Base-by-base conservation (phyloP, 2,113 vertebrate genomes). In the Sander lucioperca region DNA sequence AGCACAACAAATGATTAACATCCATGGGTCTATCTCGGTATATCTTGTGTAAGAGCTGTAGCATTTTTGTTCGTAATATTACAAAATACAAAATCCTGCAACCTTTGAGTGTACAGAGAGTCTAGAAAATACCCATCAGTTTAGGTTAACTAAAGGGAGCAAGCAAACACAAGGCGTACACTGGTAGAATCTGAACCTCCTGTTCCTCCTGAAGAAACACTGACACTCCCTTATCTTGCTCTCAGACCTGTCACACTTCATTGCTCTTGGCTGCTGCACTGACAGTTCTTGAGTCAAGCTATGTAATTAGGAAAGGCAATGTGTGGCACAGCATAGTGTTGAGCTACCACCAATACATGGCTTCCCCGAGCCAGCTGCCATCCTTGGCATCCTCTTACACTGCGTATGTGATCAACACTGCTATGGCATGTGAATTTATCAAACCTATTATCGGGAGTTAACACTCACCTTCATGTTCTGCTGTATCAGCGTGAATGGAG, bases 401-500 rank as follows among this genome's bases (percentile, higher is more conserved):
- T 73, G 59, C 62, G 33, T 15, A 9, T 58, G 45, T 79, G 59
- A 62, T 67, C 36, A 23, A 18, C 62, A 18, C 47, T 58, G 59
- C 67, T 58, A 5, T 43, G 45, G 15, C 53, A 57, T 56, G 33
- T 48, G 70, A 78, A 71, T 89, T 79, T 74, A 70, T 85, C 82
- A 84, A 82, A 80, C 45, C 80, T 43, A 66, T 69, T 82, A 21
- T 66, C 78, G 78, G 23, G 78, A 67, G 78, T 68, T 78, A 57
- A 80, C 16, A 1, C 71, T 83, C 81, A 85, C 85, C 87, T 90
- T 88, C 82, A 78, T 67, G 45, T 83, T 93, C 61, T 84, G 89
- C 88, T 87, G 86, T 80, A 43, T 89, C 79, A 39, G 86, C 69
- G 25, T 6, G 23, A 66, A 63, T 16, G 25, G 21, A 81, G 51